These are phyloP conservation scores for Archips crataeganus DNA, from an alignment of 2,888 invertebrate species.

Conservation along the genomic window DNA sequence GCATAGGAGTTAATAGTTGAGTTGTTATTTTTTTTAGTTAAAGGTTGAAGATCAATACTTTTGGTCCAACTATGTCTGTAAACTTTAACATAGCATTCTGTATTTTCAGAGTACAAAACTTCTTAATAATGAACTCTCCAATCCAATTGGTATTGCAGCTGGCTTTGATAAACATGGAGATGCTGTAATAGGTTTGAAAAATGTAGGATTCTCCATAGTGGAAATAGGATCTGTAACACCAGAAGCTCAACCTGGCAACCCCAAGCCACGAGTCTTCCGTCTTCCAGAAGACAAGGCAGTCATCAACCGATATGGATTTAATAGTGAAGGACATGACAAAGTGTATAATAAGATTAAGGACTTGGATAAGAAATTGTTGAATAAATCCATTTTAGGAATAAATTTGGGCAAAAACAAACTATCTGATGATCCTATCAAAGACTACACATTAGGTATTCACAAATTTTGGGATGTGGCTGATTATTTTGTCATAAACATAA, in stretches of 20 bases:
- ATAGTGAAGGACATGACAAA: conserved; percentile 95
- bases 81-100: conserved; percentile 21
- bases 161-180: conserved; percentile 99
- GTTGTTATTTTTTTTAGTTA: too few species aligned
- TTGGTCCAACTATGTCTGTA: too few species aligned
- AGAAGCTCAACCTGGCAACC: conserved; percentile 96
- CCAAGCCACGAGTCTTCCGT: conserved; percentile 96
- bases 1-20: too few species aligned
- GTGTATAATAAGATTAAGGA: conserved; percentile 89
- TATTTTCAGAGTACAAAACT: conserved; percentile 88
- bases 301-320: conserved; percentile 96
- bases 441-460: conserved; percentile 94
- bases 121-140: conserved; percentile 90
- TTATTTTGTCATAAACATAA: conserved; percentile 98
- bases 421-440: conserved; percentile 89
- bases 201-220: conserved; percentile 97
- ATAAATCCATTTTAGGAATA: conserved; percentile 92
- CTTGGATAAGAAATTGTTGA: conserved; percentile 82
- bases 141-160: conserved; percentile 99
- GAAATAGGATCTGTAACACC: conserved; percentile 99
- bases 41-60: too few species aligned
- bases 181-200: conserved; percentile 92
- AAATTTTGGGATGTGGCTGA: conserved; percentile 94
- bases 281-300: conserved; percentile 94
- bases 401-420: conserved; percentile 98